These are phyloP conservation scores for Crypturellus undulatus DNA, from an alignment of 2,113 vertebrate species.

Conservation along the genomic window DNA sequence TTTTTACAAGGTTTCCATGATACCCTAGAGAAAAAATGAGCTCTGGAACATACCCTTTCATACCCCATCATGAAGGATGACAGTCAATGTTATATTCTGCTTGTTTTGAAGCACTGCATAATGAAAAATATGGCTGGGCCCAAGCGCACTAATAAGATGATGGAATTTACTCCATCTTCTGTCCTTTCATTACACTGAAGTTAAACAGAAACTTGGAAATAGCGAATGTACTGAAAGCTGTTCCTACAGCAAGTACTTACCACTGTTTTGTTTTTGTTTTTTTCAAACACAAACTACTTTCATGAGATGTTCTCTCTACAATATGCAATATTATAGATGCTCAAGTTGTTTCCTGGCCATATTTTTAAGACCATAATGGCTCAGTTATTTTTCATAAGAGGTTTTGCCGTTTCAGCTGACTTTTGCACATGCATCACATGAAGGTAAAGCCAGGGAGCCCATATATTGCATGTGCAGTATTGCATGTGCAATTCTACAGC, in stretches of 20 bases:
- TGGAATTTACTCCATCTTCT: not conserved
- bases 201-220: not conserved
- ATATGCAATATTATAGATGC: not conserved
- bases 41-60: not conserved
- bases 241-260: not conserved
- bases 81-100: not conserved
- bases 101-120: not conserved
- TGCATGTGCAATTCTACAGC: not conserved
- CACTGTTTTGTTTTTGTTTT: not conserved
- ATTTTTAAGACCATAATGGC: not conserved
- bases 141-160: not conserved
- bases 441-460: fast-evolving
- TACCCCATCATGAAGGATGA: not conserved
- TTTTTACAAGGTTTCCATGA: not conserved
- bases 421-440: not conserved
- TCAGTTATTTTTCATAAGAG: not conserved
- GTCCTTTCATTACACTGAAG: not conserved
- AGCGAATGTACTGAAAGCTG: not conserved
- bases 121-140: not conserved
- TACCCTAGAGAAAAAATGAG: not conserved
- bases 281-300: not conserved
- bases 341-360: not conserved
- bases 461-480: no score
- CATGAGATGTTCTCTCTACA: not conserved
- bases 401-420: not conserved